Evolutionary conservation across 2,888 invertebrate species (phyloP).

Genomic region (Subacronicta megacephala): DNA sequence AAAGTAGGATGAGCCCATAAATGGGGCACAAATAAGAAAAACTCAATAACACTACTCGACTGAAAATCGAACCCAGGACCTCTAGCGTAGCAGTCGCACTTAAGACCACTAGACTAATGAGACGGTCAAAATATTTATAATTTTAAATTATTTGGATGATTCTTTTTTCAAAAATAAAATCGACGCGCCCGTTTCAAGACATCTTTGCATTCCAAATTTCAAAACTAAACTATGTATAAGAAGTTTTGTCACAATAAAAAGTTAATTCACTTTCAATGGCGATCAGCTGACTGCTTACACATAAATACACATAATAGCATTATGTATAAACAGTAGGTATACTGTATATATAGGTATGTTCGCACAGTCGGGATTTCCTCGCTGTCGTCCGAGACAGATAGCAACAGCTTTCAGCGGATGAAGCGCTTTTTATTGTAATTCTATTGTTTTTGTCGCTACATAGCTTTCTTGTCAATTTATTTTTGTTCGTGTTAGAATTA

Average conservation of each 20-base stretch:
- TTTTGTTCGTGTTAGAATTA: conserved; percentile 17
- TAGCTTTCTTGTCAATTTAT: conserved; percentile 19
- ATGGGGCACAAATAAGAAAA: too few relatives aligned
- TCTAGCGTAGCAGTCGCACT: too few relatives aligned
- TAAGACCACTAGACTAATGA: too few relatives aligned
- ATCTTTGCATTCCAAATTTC: neutral
- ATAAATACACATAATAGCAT: conserved; percentile 77
- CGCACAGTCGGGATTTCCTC: conserved; percentile 78
- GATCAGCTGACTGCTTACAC: conserved; percentile 81
- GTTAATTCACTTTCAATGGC: conserved; percentile 70
- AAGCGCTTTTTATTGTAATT: conserved; percentile 66
- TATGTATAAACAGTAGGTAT: conserved; percentile 69
- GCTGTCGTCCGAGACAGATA: conserved; percentile 74
- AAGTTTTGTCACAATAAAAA: conserved; percentile 47
- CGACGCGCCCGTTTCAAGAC: too few relatives aligned
- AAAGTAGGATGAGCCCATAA: too few relatives aligned
- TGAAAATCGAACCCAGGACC: too few relatives aligned
- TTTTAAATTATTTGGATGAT: too few relatives aligned
- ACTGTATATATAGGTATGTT: conserved; percentile 62
- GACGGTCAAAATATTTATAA: too few relatives aligned
- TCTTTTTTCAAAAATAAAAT: too few relatives aligned
- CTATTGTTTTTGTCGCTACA: conserved; percentile 42
- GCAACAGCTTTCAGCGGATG: conserved; percentile 62
- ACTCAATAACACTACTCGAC: too few relatives aligned
- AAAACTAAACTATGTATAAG: conserved; percentile 5